Evolutionary conservation across 1,140 invertebrate genomes (phyloP).

Genomic region (Eueides isabella): DNA sequence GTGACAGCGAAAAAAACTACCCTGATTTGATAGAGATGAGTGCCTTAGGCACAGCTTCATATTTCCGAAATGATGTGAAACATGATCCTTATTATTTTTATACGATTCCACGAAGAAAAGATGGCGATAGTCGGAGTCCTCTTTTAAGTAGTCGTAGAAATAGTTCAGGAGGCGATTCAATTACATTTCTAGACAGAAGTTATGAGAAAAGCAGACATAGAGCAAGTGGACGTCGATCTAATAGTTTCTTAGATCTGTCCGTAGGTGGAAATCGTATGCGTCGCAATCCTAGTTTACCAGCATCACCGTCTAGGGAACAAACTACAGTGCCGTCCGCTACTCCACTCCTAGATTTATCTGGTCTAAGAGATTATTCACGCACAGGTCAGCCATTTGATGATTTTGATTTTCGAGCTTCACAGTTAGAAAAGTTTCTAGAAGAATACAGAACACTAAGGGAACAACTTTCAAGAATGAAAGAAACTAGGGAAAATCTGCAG

Average conservation of each 20-base stretch:
- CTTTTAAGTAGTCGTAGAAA: slow-evolving; percentile 81
- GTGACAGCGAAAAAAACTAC: slow-evolving; percentile 85
- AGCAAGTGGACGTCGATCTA: slow-evolving; percentile 71
- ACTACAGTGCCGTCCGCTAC: slow-evolving; percentile 79
- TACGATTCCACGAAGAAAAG: slow-evolving; percentile 83
- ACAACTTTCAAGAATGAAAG: slow-evolving; percentile 89
- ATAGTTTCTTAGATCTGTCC: slow-evolving; percentile 83
- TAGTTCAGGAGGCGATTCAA: slow-evolving; percentile 75
- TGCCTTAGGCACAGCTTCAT: slow-evolving; percentile 77
- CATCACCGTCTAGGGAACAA: slow-evolving; percentile 72
- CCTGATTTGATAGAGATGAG: slow-evolving; percentile 87
- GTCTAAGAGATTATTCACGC: slow-evolving; percentile 74
- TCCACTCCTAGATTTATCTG: slow-evolving; percentile 81
- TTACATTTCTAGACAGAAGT: slow-evolving; percentile 60
- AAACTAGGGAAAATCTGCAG: slow-evolving; percentile 87
- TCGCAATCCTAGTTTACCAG: slow-evolving; percentile 73
- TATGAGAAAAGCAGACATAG: slow-evolving; percentile 62
- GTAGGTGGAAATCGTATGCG: slow-evolving; percentile 65
- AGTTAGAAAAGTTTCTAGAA: slow-evolving; percentile 89
- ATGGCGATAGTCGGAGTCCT: slow-evolving; percentile 87
- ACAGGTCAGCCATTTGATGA: slow-evolving; percentile 77
- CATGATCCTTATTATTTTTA: slow-evolving; percentile 82
- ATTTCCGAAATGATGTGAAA: slow-evolving; percentile 67
- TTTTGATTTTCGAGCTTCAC: slow-evolving; percentile 89
- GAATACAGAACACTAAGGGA: slow-evolving; percentile 89